phyloP scores from a whole-genome alignment of 2,888 invertebrate genomes.

The Ecdyonurus torrentis region DNA sequence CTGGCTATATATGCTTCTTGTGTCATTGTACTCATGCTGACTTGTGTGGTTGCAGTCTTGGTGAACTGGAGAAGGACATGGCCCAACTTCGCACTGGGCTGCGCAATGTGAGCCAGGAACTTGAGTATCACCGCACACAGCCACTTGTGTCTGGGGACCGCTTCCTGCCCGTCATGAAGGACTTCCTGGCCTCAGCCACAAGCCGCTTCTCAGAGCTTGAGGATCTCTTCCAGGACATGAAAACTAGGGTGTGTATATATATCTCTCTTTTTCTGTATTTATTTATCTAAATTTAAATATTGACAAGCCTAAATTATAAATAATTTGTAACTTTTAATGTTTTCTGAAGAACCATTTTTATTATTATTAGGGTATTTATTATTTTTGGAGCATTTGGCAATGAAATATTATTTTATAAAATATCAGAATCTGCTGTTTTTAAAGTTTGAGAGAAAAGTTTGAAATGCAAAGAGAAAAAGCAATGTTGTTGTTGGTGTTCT shows the following conservation, averaged over 20 bases:
- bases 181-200: constrained; percentile 84
- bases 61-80: constrained; percentile 84
- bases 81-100: constrained; percentile 64
- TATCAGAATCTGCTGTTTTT: constrained; percentile 5
- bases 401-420: neutral
- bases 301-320: too few relatives aligned
- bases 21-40: neutral
- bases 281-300: too few relatives aligned
- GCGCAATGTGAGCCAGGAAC: constrained; percentile 71
- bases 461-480: too few relatives aligned
- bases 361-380: too few relatives aligned
- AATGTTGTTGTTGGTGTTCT: too few relatives aligned
- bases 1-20: neutral
- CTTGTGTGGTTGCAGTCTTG: constrained; percentile 37
- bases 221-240: constrained; percentile 89
- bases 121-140: constrained; percentile 75
- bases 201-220: constrained; percentile 85
- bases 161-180: constrained; percentile 85
- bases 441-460: too few relatives aligned
- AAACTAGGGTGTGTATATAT: constrained; percentile 41
- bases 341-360: too few relatives aligned
- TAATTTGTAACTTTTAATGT: too few relatives aligned
- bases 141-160: constrained; percentile 44
- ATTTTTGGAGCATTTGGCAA: too few relatives aligned
- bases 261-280: too few relatives aligned